Conservation (phyloP, 2,888 invertebrate genomes). For the Eristalinus aeneus region DNA sequence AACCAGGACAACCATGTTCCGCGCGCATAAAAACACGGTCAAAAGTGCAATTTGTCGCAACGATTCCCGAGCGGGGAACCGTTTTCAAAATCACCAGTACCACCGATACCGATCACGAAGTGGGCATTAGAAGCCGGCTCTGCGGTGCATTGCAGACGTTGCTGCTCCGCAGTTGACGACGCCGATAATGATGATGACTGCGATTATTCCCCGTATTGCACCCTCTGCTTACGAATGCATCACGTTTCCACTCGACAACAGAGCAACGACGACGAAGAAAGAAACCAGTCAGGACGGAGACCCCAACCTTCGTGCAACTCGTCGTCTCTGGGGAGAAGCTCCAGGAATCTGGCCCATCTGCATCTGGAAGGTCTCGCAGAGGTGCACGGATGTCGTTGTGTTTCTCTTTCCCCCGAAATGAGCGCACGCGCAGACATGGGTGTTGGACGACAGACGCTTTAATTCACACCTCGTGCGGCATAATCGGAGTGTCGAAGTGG, state of each 20-base stretch:
- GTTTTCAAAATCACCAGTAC: conserved; percentile 55
- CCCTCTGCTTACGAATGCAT: conserved; percentile 36
- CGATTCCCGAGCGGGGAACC: conserved; percentile 48
- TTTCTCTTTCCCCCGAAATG: conserved; percentile 3
- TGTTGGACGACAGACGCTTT: conserved; percentile 48
- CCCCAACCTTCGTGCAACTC: not conserved
- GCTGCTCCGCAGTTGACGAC: conserved; percentile 44
- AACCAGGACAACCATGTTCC: conserved; percentile 24
- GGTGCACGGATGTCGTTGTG: not conserved
- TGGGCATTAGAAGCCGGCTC: conserved; percentile 52
- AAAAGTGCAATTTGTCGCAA: conserved; percentile 69
- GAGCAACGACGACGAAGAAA: not conserved
- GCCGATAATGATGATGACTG: conserved; percentile 63
- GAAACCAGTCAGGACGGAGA: conserved; percentile 29
- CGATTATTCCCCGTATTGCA: conserved; percentile 61
- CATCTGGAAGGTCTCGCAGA: conserved; percentile 11
- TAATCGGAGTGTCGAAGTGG: conserved; percentile 63
- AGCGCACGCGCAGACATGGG: conserved; percentile 23
- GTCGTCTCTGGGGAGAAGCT: not conserved
- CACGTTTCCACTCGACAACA: conserved; percentile 46
- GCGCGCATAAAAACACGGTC: conserved; percentile 47
- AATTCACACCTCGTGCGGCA: conserved; percentile 61
- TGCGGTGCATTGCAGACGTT: not conserved
- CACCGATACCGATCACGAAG: conserved; percentile 60
- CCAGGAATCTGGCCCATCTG: conserved; percentile 28